These are phyloP conservation scores for Galaxea fascicularis DNA, from an alignment of 92 coral and sea anemone species.

Conservation along the genomic window DNA sequence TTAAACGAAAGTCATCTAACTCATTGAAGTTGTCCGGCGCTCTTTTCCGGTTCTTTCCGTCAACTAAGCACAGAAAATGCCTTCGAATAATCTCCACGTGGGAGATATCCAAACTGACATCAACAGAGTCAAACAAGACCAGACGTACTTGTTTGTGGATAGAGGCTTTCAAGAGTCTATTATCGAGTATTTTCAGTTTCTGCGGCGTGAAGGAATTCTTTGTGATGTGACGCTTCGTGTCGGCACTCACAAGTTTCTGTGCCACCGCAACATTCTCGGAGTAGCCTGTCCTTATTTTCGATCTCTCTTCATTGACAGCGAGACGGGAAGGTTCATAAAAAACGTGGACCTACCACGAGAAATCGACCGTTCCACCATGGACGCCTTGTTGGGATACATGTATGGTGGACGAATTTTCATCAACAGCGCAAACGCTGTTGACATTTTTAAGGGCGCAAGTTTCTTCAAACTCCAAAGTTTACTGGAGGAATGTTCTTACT, in stretches of 20 bases:
- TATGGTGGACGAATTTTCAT: slow-evolving; percentile 78
- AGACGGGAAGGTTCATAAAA: slow-evolving; percentile 73
- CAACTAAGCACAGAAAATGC: not conserved
- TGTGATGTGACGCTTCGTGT: slow-evolving; percentile 85
- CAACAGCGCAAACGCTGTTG: slow-evolving; percentile 68
- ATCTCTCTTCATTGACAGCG: slow-evolving; percentile 76
- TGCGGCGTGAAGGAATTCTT: slow-evolving; percentile 70
- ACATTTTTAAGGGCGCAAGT: slow-evolving; percentile 76
- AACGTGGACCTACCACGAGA: slow-evolving; percentile 72
- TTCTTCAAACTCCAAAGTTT: slow-evolving; percentile 78
- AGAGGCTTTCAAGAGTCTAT: slow-evolving; percentile 60
- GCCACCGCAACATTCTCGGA: slow-evolving; percentile 81
- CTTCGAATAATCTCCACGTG: slow-evolving; percentile 15
- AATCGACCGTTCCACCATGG: slow-evolving; percentile 61
- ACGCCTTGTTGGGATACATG: slow-evolving; percentile 73
- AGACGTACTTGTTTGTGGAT: slow-evolving; percentile 78
- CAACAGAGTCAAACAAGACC: slow-evolving; percentile 56
- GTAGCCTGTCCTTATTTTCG: slow-evolving; percentile 91
- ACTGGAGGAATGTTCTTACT: slow-evolving; percentile 70
- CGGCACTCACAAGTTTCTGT: slow-evolving; percentile 67
- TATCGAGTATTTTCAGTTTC: slow-evolving; percentile 69
- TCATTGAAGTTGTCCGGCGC: not conserved
- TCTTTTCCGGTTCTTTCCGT: not conserved
- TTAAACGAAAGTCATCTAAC: not conserved
- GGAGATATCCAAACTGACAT: slow-evolving; percentile 67